Conservation (phyloP, 2,797 vertebrate species). For the Phrynocephalus guinanensis region DNA sequence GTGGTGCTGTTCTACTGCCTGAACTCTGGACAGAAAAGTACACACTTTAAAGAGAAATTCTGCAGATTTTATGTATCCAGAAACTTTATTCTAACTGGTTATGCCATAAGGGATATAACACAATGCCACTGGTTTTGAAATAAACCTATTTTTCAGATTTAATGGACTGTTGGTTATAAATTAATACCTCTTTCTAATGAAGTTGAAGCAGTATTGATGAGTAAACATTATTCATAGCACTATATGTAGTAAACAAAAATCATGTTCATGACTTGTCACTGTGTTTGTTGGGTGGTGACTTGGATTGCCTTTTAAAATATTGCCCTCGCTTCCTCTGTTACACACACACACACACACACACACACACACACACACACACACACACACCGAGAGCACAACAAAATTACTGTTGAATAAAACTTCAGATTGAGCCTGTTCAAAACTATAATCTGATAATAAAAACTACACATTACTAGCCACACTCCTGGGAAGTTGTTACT, state of each 20-base stretch:
- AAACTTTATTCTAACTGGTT: slow-evolving; percentile 77
- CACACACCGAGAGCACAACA: not conserved
- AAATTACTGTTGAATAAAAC: not conserved
- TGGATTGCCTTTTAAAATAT: slow-evolving; percentile 4
- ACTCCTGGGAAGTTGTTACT: not conserved
- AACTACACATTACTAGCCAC: not conserved
- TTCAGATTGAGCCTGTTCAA: not conserved
- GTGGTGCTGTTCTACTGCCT: slow-evolving; percentile 50
- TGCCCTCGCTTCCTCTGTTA: not conserved
- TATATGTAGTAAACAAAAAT: slow-evolving; percentile 2
- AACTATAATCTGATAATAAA: not conserved
- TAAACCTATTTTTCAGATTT: slow-evolving; percentile 84
- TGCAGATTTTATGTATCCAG: slow-evolving; percentile 71
- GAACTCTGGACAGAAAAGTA: slow-evolving; percentile 34
- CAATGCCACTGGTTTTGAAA: slow-evolving; percentile 81
- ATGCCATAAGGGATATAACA: slow-evolving; percentile 75
- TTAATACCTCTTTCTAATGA: not conserved
- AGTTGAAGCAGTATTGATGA: not conserved
- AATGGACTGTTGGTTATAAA: slow-evolving; percentile 54
- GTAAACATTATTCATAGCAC: not conserved
- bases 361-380: too few relatives aligned
- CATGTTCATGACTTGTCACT: not conserved
- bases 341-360: too few relatives aligned
- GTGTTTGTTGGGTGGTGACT: not conserved
- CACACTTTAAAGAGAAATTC: slow-evolving; percentile 55